Base-by-base conservation (phyloP, 92 coral and sea anemone genomes). In the Scolanthus callimorphus region DNA sequence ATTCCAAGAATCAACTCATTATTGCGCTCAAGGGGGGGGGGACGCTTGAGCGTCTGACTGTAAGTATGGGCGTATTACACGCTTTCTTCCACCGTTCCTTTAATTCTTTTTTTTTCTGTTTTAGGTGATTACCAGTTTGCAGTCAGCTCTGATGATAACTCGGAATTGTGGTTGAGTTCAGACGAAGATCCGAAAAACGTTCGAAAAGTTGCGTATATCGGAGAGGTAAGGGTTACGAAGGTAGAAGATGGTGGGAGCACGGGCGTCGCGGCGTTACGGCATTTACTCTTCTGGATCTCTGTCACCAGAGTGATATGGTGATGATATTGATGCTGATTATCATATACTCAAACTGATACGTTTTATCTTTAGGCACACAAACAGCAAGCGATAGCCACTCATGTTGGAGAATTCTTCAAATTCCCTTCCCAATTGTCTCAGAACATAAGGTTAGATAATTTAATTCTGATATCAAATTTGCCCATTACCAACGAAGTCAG, bases 211-310 rank as follows among this genome's bases (percentile, higher is more conserved):
- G 87, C 87, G 1, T 81, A 74, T 31, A 30, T 81, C 12, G 87
- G 87, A 62, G 78, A 81, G 29, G 87, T 81, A 51, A 39, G 63
- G n/a, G n/a, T n/a, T n/a, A n/a, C n/a, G n/a, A n/a, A n/a, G n/a
- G n/a, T n/a, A n/a, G n/a, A n/a, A n/a, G n/a, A n/a, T n/a, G n/a
- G n/a, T n/a, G n/a, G n/a, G n/a, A n/a, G n/a, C n/a, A n/a, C n/a
- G n/a, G n/a, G n/a, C n/a, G n/a, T n/a, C n/a, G n/a, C n/a, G n/a
- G n/a, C n/a, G n/a, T n/a, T n/a, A n/a, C n/a, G n/a, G n/a, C n/a
- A n/a, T n/a, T n/a, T n/a, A n/a, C n/a, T n/a, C n/a, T n/a, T n/a
- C n/a, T n/a, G n/a, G n/a, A n/a, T n/a, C n/a, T n/a, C n/a, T n/a
- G n/a, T n/a, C n/a, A n/a, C n/a, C n/a, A n/a, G n/a, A n/a, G n/a